Conservation (phyloP, 2,888 invertebrate species). For the Zygaena filipendulae region DNA sequence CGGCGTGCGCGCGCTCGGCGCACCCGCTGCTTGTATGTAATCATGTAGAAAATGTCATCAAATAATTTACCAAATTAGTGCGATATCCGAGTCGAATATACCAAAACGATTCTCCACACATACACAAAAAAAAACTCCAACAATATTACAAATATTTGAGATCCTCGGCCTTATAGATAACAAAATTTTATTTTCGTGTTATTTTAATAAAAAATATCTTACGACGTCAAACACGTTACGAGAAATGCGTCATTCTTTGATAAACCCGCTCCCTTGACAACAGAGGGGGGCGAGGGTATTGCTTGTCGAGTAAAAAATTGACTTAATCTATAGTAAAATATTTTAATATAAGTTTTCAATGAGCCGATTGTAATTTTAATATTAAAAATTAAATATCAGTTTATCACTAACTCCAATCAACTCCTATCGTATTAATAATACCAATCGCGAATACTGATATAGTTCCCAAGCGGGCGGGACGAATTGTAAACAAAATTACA, state of each 20-base stretch:
- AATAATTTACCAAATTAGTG: constrained; percentile 22
- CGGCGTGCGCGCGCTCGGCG: too few relatives aligned
- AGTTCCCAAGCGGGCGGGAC: constrained; percentile 37
- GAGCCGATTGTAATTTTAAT: constrained; percentile 28
- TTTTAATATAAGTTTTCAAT: too few relatives aligned
- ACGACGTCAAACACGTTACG: too few relatives aligned
- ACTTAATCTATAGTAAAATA: constrained; percentile 36
- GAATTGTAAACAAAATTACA: constrained; percentile 13
- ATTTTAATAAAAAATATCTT: constrained; percentile 27
- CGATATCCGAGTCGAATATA: constrained; percentile 37
- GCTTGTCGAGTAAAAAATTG: constrained; percentile 30
- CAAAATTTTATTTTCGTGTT: constrained; percentile 10
- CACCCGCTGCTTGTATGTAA: too few relatives aligned
- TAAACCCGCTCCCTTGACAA: constrained; percentile 30
- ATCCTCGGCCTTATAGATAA: constrained; percentile 51
- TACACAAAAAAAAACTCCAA: too few relatives aligned
- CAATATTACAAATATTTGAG: constrained; percentile 54
- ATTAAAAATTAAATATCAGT: too few relatives aligned
- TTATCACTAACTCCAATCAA: too few relatives aligned
- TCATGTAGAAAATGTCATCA: constrained; percentile 6
- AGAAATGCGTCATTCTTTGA: constrained; percentile 60
- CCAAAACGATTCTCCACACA: constrained; percentile 22
- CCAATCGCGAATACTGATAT: constrained; percentile 35
- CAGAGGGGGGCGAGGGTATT: constrained; percentile 34
- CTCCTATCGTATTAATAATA: constrained; percentile 24